Base-by-base conservation (phyloP, 2,113 vertebrate species). In the Suricata suricatta region DNA sequence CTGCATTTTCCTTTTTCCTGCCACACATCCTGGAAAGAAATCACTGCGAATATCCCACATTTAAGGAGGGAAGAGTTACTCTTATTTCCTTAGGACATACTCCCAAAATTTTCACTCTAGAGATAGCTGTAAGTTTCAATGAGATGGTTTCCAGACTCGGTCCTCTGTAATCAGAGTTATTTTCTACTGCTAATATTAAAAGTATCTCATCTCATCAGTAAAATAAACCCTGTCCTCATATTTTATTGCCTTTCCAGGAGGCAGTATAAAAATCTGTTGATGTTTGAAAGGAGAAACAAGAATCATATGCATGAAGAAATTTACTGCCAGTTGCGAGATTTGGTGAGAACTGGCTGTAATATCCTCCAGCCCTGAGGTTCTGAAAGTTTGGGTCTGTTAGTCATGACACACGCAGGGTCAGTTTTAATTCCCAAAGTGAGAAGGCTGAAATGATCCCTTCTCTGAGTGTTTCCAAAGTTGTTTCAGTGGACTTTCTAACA, bases 371-470 rank as follows among this genome's bases (percentile, higher is more conserved):
- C 25, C 68, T 11, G 3, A 38, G 12, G 41, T 72, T 6, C 17
- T 80, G 60, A 82, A 66, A 8, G 1, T 15, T 2, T 19, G n/a
- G n/a, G 60, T n/a, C 81, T 54, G 29, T 19, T 94, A 5, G 38
- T 27, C 5, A 21, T 29, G 17, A n/a, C 23, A 38, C 71, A 79
- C 19, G 31, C 7, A 13, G 81, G 7, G 47, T 63, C 38, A 6
- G 4, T 88, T 54, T 83, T 68, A 35, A 33, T 44, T 17, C 79
- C 66, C 33, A 68, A 33, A 72, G 2, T 2, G 7, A n/a, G 60
- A 50, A 8, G 23, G 1, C 14, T 4, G 5, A 41, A 15, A 9
- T 1, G 0, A 0, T 2, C 27, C 27, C 33, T 68, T 79, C 3
- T 64, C 13, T 19, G 19, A 29, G 5, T 64, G 7, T 77, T 35